Conservation (phyloP, 92 coral and sea anemone species). For the Micromussa lordhowensis region DNA sequence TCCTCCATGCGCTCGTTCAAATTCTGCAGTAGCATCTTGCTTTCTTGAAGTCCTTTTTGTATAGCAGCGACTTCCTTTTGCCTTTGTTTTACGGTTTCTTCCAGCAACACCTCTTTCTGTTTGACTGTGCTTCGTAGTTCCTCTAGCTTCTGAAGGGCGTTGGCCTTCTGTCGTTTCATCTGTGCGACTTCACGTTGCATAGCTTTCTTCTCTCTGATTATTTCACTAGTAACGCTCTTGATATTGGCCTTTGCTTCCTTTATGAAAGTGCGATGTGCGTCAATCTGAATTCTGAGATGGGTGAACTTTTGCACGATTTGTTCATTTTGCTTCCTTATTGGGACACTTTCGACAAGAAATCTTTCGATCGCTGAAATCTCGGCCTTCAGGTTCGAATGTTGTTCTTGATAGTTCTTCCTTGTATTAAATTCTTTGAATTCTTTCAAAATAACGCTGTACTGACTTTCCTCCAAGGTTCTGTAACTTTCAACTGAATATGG, state of each 20-base stretch:
- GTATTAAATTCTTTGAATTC: slow-evolving; percentile 33
- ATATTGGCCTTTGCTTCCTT: slow-evolving; percentile 1
- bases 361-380: slow-evolving; percentile 11
- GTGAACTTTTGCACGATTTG: slow-evolving; percentile 3
- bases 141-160: slow-evolving; percentile 1
- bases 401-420: slow-evolving; percentile 19
- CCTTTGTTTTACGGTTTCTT: slow-evolving; percentile 13
- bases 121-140: slow-evolving; percentile 17
- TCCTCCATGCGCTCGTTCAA: background rate
- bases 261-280: background rate
- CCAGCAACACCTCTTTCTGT: slow-evolving; percentile 12
- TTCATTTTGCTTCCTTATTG: slow-evolving; percentile 5
- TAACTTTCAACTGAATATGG: slow-evolving; percentile 28
- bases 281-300: background rate
- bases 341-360: background rate
- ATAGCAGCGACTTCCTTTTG: background rate
- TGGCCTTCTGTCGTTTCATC: slow-evolving; percentile 19
- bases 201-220: slow-evolving; percentile 35
- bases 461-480: background rate
- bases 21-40: background rate
- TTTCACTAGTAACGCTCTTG: slow-evolving; percentile 15
- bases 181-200: slow-evolving; percentile 31
- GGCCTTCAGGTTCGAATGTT: slow-evolving; percentile 5
- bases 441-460: slow-evolving; percentile 1
- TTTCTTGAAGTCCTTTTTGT: background rate